Evolutionary conservation across 2,113 vertebrate genomes (phyloP).

Genomic region (Oryzias curvinotus): DNA sequence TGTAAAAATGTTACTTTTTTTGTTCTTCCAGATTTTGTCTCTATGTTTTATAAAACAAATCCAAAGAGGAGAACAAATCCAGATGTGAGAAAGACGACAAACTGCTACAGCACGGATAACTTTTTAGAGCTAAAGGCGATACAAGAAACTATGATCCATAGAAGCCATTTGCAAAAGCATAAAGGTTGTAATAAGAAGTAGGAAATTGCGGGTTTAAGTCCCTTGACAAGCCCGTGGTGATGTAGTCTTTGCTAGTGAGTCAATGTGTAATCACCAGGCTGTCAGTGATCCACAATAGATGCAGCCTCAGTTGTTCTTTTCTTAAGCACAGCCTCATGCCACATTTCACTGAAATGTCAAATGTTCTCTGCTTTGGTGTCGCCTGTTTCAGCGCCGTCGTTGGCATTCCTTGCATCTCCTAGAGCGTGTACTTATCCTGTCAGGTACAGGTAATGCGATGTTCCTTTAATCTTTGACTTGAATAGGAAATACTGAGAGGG

Average conservation of each 20-base stretch:
- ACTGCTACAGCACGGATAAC: too few relatives aligned
- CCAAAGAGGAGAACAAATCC: too few relatives aligned
- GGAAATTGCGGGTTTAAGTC: constrained; percentile 23
- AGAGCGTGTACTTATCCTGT: constrained; percentile 4
- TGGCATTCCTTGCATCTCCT: constrained; percentile 4
- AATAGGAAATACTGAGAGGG: constrained; percentile 3
- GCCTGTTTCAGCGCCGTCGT: constrained; percentile 3
- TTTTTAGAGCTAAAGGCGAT: too few relatives aligned
- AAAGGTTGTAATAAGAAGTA: constrained; percentile 3
- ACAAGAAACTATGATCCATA: too few relatives aligned
- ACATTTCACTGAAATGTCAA: constrained; percentile 21
- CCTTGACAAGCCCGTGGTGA: constrained; percentile 8
- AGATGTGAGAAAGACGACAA: too few relatives aligned
- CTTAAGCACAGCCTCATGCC: constrained; percentile 20
- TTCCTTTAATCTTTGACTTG: constrained; percentile 3
- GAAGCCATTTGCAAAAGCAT: neutral
- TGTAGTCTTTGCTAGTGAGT: constrained; percentile 25
- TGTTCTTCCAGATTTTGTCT: too few relatives aligned
- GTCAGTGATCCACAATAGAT: constrained; percentile 41
- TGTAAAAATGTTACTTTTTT: too few relatives aligned
- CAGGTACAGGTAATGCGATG: constrained; percentile 7
- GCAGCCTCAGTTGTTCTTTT: constrained; percentile 32
- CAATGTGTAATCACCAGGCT: constrained; percentile 36
- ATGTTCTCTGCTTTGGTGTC: constrained; percentile 1
- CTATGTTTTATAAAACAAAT: too few relatives aligned